A percentile compares a stretch with the other conserved stretches of the same genome.
These are phyloP conservation scores for Serrognathus titanus DNA, from an alignment of 2,888 invertebrate species.

Conservation along the genomic window DNA sequence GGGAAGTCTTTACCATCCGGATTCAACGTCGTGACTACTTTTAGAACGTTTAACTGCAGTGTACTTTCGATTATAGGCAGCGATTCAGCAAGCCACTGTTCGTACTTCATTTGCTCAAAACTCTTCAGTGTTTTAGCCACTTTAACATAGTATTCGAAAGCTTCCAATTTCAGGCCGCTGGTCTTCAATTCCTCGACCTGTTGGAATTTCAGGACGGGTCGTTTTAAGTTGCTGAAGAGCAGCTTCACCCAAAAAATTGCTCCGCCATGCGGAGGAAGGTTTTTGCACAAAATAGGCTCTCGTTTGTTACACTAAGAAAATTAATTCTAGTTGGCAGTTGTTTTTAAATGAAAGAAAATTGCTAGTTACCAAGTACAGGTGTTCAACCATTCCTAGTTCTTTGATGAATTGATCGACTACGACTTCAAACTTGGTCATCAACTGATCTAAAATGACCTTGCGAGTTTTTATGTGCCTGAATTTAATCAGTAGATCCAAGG, in stretches of 20 bases:
- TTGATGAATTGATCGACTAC: conserved; percentile 81
- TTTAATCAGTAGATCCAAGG: conserved; percentile 73
- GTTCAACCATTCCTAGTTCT: conserved; percentile 72
- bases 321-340: not conserved
- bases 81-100: conserved; percentile 66
- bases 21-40: conserved; percentile 41
- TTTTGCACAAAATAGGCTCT: conserved; percentile 66
- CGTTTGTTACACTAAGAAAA: conserved; percentile 55
- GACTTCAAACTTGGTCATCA: conserved; percentile 79
- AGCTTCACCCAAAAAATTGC: conserved; percentile 83
- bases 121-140: conserved; percentile 71
- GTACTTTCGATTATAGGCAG: conserved; percentile 62
- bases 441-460: conserved; percentile 65
- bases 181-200: conserved; percentile 70
- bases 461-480: conserved; percentile 78
- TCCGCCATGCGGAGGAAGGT: conserved; percentile 79
- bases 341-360: not conserved
- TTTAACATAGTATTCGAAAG: conserved; percentile 73
- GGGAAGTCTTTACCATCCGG: conserved; percentile 18
- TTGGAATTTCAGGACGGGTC: conserved; percentile 75
- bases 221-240: conserved; percentile 74
- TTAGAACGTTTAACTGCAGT: conserved; percentile 68
- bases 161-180: conserved; percentile 70
- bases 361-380: conserved; percentile 62
- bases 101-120: conserved; percentile 71